Conservation (phyloP, 2,888 invertebrate genomes). For the Aproaerema taeniolella region DNA sequence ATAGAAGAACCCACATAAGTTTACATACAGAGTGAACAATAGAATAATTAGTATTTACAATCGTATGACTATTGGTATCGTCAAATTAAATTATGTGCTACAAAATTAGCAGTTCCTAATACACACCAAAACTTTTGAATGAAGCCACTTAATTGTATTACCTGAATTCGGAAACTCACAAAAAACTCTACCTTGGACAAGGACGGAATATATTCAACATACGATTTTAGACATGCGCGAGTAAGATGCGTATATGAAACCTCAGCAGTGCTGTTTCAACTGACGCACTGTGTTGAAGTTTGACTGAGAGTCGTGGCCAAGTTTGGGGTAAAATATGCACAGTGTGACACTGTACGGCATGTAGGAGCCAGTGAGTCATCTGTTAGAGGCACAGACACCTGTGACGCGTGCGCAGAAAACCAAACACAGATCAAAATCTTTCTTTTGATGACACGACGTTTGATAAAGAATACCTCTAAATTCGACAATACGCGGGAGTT, state of each 20-base stretch:
- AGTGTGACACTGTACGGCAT: neutral
- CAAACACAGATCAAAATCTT: constrained; percentile 47
- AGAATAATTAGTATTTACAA: no score
- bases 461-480: constrained; percentile 19
- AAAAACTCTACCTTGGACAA: constrained; percentile 35
- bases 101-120: no score
- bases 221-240: constrained; percentile 30
- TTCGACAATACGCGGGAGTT: constrained; percentile 17
- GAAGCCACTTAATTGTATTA: constrained; percentile 13
- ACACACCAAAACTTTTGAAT: constrained; percentile 9
- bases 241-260: constrained; percentile 25
- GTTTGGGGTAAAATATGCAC: no score
- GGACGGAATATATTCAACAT: constrained; percentile 24
- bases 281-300: constrained; percentile 14
- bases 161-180: constrained; percentile 9
- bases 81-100: no score
- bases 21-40: no score
- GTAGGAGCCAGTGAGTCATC: neutral
- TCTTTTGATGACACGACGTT: constrained; percentile 31
- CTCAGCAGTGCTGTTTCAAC: constrained; percentile 25
- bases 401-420: constrained; percentile 56
- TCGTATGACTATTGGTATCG: no score
- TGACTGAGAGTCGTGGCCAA: no score
- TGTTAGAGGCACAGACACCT: constrained; percentile 34
- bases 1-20: no score